These are phyloP conservation scores for Operophtera brumata DNA, from an alignment of 2,888 invertebrate species.

Conservation along the genomic window DNA sequence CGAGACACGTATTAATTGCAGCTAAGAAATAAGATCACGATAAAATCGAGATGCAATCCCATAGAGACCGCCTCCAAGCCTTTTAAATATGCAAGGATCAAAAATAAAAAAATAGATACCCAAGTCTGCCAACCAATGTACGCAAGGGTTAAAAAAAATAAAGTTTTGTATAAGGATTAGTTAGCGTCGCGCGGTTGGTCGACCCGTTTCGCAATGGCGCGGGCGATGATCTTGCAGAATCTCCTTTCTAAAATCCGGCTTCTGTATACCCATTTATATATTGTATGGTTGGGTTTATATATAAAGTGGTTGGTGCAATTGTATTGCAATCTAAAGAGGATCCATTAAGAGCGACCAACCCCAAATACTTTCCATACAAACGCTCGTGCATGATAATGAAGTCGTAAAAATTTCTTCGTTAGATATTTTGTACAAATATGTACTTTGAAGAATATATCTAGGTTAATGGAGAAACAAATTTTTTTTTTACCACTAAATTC, in stretches of 20 bases:
- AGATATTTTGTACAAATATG: too few species aligned
- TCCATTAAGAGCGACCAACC: neutral
- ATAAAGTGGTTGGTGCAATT: neutral
- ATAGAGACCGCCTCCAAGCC: conserved; percentile 25
- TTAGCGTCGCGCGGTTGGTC: conserved; percentile 58
- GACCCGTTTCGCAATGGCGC: conserved; percentile 51
- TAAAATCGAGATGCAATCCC: conserved; percentile 34
- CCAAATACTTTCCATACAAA: too few species aligned
- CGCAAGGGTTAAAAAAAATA: conserved; percentile 58
- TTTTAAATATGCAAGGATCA: conserved; percentile 50
- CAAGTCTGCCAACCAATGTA: conserved; percentile 14
- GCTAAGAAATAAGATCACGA: conserved; percentile 34
- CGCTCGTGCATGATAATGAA: too few species aligned
- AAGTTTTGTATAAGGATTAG: conserved; percentile 64
- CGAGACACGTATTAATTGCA: conserved; percentile 36
- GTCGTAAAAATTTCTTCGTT: too few species aligned
- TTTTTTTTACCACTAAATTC: too few species aligned
- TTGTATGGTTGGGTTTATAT: conserved; percentile 3
- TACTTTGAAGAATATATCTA: too few species aligned
- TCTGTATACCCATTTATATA: conserved; percentile 7
- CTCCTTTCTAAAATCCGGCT: conserved; percentile 28
- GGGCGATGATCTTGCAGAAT: conserved; percentile 32
- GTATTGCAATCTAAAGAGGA: neutral
- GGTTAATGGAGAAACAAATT: too few species aligned
- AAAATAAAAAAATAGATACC: conserved; percentile 48